Conservation (phyloP, 2,113 vertebrate genomes). For the Pristiophorus japonicus region DNA sequence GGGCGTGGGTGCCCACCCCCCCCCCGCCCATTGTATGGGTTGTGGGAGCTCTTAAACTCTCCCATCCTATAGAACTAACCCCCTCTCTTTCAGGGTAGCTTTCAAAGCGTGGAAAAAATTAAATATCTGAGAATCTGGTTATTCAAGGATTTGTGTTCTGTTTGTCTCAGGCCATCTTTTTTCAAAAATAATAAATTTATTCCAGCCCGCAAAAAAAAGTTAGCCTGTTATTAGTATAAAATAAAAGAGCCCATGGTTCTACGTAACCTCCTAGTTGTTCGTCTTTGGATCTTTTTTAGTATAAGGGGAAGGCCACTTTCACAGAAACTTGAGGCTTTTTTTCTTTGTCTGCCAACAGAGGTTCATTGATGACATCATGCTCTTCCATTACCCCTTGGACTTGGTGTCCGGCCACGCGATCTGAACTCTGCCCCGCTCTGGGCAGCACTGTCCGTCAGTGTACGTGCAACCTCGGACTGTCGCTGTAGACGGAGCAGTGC, state of each 20-base stretch:
- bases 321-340: neutral
- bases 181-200: neutral
- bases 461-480: neutral
- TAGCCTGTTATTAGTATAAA: neutral
- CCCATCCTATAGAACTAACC: neutral
- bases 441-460: neutral
- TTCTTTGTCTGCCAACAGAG: neutral
- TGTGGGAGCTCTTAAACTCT: neutral
- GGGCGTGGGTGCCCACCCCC: no score
- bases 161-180: neutral
- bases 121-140: neutral
- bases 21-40: neutral
- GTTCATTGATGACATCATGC: conserved; percentile 3
- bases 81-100: neutral
- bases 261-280: neutral
- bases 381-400: neutral
- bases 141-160: neutral
- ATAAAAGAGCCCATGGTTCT: conserved; percentile 9
- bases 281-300: neutral
- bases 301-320: neutral
- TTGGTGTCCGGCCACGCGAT: neutral
- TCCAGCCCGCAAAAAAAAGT: neutral
- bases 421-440: neutral
- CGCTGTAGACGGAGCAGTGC: neutral
- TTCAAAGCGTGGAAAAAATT: neutral